phyloP scores from a whole-genome alignment of 2,888 invertebrate species.

The Apoda limacodes region DNA sequence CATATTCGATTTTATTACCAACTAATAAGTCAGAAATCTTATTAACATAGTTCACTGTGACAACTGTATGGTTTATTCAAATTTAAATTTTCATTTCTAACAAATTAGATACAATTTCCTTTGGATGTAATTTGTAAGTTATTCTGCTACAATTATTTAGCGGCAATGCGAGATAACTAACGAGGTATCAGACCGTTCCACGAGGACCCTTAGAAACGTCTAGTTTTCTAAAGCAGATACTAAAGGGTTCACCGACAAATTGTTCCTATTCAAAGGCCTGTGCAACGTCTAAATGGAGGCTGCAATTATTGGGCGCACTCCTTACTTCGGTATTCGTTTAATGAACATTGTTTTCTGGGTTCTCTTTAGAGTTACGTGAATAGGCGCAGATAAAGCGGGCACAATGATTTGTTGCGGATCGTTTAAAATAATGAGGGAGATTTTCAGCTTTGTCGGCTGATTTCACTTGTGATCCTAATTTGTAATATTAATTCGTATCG shows the following conservation, averaged over 20 bases:
- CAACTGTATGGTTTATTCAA: slow-evolving; percentile 10
- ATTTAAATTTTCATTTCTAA: slow-evolving; percentile 25
- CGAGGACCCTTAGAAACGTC: slow-evolving; percentile 56
- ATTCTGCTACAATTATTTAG: slow-evolving; percentile 60
- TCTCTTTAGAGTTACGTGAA: slow-evolving; percentile 34
- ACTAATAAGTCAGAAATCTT: slow-evolving; percentile 34
- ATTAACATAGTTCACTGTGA: no score
- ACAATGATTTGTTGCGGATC: slow-evolving; percentile 43
- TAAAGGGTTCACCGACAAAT: slow-evolving; percentile 58
- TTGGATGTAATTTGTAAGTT: slow-evolving; percentile 2
- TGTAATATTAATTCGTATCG: no score
- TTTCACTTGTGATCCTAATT: background rate
- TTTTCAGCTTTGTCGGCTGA: slow-evolving; percentile 14
- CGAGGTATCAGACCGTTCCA: slow-evolving; percentile 55
- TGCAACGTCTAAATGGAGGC: slow-evolving; percentile 39
- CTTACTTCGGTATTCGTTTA: slow-evolving; percentile 61
- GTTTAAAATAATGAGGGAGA: slow-evolving; percentile 25
- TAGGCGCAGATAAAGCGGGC: slow-evolving; percentile 38
- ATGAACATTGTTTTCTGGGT: slow-evolving; percentile 61
- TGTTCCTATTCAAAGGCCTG: slow-evolving; percentile 55
- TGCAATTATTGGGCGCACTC: slow-evolving; percentile 40
- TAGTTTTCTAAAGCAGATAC: slow-evolving; percentile 32
- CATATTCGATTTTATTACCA: slow-evolving; percentile 38
- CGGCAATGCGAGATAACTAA: slow-evolving; percentile 53
- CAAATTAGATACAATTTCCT: no score